Evolutionary conservation across 2,113 vertebrate species (phyloP), one percentile per base, ranked within the genome.

Genomic region (Spheniscus mendiculus): DNA sequence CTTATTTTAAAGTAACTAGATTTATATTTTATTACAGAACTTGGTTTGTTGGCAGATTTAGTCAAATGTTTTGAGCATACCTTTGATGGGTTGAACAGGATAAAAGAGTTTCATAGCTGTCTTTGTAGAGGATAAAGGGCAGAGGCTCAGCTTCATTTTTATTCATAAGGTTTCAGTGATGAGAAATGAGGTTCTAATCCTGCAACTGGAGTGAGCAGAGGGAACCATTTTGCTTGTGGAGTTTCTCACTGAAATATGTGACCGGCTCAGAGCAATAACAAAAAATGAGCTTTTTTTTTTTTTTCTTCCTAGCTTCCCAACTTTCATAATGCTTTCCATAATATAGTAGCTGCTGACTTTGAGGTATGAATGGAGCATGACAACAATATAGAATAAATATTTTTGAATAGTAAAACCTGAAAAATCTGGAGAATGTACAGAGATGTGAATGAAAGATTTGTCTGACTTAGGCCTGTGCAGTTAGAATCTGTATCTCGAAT

Each of bases 41-140:
- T 93, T 72, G 74, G 82, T 91, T 96, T 96, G 89, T 96, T 94
- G 94, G 89, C 89, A 95, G 91, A 91, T 92, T 94, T 96, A 96
- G 87, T 93, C 59, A 95, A 93, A 91, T 83, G 70, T 95, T 95
- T 89, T 93, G 78, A 97, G 91, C 6, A 2, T 88, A 88, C 72
- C 62, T 96, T 96, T 97, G 93, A 97, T 94, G 87, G 87, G 70
- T 69, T 93, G 91, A 96, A 95, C 84, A 83, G 91, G 94, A 95
- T 95, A 93, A 95, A 96, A 97, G 96, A 87, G 84, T 80, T 88
- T 94, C 73, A 65, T 25, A 85, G 81, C 83, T 91, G 89, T 87
- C 89, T 96, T 96, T 97, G 95, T 92, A 91, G 87, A 93, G 87
- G 87, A 96, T 96, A 95, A 97, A 97, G 91, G 87, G 93, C 91